Evolutionary conservation across 2,797 vertebrate species (phyloP).

Genomic region (Ibycter americanus): DNA sequence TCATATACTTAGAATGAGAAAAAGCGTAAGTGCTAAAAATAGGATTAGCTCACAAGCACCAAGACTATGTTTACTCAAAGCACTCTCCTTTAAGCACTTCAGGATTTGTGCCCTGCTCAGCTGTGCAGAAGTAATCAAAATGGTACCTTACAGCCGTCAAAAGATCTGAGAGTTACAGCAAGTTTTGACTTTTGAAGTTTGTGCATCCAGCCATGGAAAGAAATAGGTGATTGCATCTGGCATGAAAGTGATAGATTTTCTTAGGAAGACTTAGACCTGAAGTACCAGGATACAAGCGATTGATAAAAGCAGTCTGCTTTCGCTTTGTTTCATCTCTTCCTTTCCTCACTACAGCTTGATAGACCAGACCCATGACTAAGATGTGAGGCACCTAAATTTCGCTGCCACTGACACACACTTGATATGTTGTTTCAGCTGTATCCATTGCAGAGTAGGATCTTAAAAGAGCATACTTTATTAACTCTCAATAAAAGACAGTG

Average conservation of each 20-base stretch:
- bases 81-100: neutral
- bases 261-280: neutral
- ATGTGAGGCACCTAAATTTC: neutral
- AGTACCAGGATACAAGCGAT: neutral
- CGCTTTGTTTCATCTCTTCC: neutral
- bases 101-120: neutral
- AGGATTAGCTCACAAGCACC: neutral
- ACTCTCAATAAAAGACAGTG: neutral
- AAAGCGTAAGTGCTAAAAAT: neutral
- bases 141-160: neutral
- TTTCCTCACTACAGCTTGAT: neutral
- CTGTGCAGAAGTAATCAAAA: neutral
- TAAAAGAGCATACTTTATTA: conserved; percentile 5
- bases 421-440: neutral
- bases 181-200: neutral
- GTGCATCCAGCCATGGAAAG: neutral
- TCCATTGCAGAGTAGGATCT: neutral
- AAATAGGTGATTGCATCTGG: neutral
- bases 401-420: neutral
- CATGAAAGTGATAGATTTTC: neutral
- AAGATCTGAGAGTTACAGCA: neutral
- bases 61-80: neutral
- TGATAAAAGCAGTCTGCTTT: neutral
- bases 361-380: neutral
- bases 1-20: neutral